Percentiles rank a stretch among this genome's conserved stretches.
Evolutionary conservation across 2,113 vertebrate genomes (phyloP).

Genomic region (Semicossyphus pulcher): DNA sequence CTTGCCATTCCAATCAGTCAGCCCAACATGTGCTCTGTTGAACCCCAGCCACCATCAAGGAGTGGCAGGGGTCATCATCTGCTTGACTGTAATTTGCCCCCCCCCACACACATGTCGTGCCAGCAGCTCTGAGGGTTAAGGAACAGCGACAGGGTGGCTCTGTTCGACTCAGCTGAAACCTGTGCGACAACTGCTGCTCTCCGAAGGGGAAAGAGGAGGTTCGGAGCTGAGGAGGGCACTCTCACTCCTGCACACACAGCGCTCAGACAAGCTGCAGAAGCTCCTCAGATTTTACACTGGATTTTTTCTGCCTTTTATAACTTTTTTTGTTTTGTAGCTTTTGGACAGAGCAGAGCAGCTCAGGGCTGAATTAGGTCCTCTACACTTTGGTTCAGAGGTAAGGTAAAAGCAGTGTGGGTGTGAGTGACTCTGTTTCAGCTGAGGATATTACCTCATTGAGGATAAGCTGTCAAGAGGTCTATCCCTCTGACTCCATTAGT

Average conservation of each 20-base stretch:
- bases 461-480: constrained; percentile 68
- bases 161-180: constrained; percentile 63
- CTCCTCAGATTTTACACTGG: neutral
- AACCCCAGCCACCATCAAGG: constrained; percentile 53
- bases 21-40: constrained; percentile 66
- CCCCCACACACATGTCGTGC: constrained; percentile 58
- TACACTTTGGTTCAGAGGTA: constrained; percentile 56
- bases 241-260: constrained; percentile 49
- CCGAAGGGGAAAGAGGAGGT: constrained; percentile 46
- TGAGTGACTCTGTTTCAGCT: constrained; percentile 45
- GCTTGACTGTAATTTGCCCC: constrained; percentile 48
- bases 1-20: constrained; percentile 72
- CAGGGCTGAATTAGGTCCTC: constrained; percentile 34
- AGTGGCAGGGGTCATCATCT: constrained; percentile 67
- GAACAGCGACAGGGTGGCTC: constrained; percentile 44
- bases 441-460: constrained; percentile 78
- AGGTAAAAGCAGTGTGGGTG: constrained; percentile 48
- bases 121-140: constrained; percentile 70
- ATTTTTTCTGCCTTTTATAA: neutral
- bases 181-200: constrained; percentile 73
- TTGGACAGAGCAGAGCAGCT: constrained; percentile 42
- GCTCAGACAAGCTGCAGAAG: constrained; percentile 25
- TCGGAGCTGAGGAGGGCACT: constrained; percentile 15
- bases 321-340: constrained; percentile 11
- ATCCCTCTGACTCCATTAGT: constrained; percentile 64